Evolutionary conservation across 2,888 invertebrate genomes (phyloP).

Genomic region (Loripinus fragilis): DNA sequence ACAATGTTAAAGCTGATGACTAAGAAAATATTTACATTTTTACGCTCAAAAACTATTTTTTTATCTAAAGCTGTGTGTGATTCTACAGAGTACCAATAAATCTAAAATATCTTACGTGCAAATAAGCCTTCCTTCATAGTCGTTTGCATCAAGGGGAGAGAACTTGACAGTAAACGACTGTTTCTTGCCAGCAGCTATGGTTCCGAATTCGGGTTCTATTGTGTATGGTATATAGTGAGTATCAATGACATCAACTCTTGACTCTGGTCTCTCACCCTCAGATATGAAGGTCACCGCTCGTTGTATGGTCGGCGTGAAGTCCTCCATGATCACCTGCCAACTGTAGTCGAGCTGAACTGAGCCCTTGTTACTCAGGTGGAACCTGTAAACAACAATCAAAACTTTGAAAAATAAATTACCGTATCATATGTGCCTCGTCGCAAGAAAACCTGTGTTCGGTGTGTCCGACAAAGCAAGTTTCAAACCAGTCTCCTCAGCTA

Average conservation of each 20-base stretch:
- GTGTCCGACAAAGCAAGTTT: too few species aligned
- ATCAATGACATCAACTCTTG: constrained; percentile 73
- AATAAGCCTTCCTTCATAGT: constrained; percentile 81
- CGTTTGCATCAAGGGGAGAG: constrained; percentile 82
- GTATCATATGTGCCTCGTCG: too few species aligned
- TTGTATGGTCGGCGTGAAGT: constrained; percentile 73
- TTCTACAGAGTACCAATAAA: too few species aligned
- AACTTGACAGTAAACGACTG: constrained; percentile 78
- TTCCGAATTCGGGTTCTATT: constrained; percentile 82
- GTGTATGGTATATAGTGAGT: constrained; percentile 80
- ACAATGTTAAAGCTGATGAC: too few species aligned
- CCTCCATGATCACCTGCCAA: constrained; percentile 83
- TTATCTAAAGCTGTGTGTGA: too few species aligned
- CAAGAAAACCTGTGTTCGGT: too few species aligned
- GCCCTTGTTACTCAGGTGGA: constrained; percentile 80
- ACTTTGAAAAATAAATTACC: too few species aligned
- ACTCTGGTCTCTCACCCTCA: constrained; percentile 76
- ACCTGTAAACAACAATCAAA: constrained; percentile 58
- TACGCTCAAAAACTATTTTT: too few species aligned
- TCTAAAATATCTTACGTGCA: constrained; percentile 81
- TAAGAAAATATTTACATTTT: too few species aligned
- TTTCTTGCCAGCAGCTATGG: constrained; percentile 78
- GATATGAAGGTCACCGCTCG: constrained; percentile 79
- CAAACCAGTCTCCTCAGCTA: too few species aligned
- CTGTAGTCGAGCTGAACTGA: constrained; percentile 80